Evolutionary conservation across 2,888 invertebrate genomes (phyloP), one percentile per base, ranked within the genome.

Genomic region (Cremastinae sp.): DNA sequence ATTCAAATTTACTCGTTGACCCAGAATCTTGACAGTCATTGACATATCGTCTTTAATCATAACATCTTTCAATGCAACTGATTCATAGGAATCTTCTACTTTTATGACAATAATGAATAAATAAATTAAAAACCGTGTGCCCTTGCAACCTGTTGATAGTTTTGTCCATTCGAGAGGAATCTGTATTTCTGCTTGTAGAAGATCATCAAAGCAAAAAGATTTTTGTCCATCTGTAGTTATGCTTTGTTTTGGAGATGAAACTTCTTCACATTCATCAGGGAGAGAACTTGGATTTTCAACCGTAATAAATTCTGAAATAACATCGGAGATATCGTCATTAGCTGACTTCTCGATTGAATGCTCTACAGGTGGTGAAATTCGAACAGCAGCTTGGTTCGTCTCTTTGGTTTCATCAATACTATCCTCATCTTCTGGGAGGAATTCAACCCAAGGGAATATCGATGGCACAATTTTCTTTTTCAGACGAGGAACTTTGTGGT

Each of bases 381-480:
- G n/a, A n/a, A n/a, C n/a, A n/a, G n/a, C n/a, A n/a, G n/a, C n/a
- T n/a, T n/a, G n/a, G n/a, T n/a, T n/a, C n/a, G n/a, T n/a, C 28
- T 28, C 28, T 28, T 28, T 28, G 2, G 28, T 5, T 5, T 28
- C 28, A 28, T n/a, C n/a, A n/a, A n/a, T n/a, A n/a, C n/a, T n/a
- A n/a, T n/a, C n/a, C n/a, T n/a, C n/a, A n/a, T n/a, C n/a, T n/a
- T n/a, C n/a, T n/a, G n/a, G n/a, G n/a, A 5, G 28, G 28, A 35
- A 45, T 61, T 73, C 51, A 18, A 9, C 55, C 78, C 74, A 74
- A 8, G 59, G 45, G 28, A 78, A 78, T 51, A 59, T 4, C n/a
- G 74, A 70, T 1, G 78, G 74, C 8, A 74, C 59, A 20, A 59
- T 51, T 9, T 61, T 66, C 65, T 43, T 39, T 41, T 66, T 58